Evolutionary conservation across 1,140 invertebrate genomes (phyloP).

Genomic region (Ips nitidus): DNA sequence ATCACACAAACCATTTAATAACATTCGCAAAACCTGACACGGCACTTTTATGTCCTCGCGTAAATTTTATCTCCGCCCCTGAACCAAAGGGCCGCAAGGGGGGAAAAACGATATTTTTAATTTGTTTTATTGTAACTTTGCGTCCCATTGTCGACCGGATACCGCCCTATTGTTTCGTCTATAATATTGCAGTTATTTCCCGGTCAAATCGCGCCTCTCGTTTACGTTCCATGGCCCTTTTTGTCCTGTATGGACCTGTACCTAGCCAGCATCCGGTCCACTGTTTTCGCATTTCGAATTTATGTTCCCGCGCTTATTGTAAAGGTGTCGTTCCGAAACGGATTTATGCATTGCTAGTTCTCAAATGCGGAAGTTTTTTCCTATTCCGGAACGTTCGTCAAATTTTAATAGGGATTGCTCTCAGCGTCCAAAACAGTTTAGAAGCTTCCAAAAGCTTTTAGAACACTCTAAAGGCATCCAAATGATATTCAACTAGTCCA

Average conservation of each 20-base stretch:
- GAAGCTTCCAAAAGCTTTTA: too few species aligned
- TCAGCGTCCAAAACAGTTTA: too few species aligned
- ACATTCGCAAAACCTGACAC: slow-evolving; percentile 39
- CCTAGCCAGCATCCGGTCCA: slow-evolving; percentile 13
- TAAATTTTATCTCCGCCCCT: slow-evolving; percentile 30
- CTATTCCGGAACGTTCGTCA: neutral
- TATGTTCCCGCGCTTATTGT: slow-evolving; percentile 8
- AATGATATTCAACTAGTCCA: too few species aligned
- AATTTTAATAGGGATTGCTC: too few species aligned
- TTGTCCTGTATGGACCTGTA: slow-evolving; percentile 8
- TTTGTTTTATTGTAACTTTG: slow-evolving; percentile 41
- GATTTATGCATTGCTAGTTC: slow-evolving; percentile 10
- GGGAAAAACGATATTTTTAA: slow-evolving; percentile 36
- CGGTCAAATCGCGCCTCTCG: slow-evolving; percentile 35
- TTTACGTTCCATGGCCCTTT: slow-evolving; percentile 1
- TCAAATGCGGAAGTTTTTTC: neutral
- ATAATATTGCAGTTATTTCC: slow-evolving; percentile 39
- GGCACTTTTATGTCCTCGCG: slow-evolving; percentile 37
- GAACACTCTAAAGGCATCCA: too few species aligned
- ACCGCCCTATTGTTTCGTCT: slow-evolving; percentile 38
- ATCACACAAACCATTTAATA: slow-evolving; percentile 40
- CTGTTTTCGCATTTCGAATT: slow-evolving; percentile 1
- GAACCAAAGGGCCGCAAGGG: slow-evolving; percentile 3
- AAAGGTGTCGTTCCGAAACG: slow-evolving; percentile 2
- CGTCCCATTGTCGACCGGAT: slow-evolving; percentile 36